phyloP scores from a whole-genome alignment of 2,113 vertebrate species.

The Thalassarche chlororhynchos region DNA sequence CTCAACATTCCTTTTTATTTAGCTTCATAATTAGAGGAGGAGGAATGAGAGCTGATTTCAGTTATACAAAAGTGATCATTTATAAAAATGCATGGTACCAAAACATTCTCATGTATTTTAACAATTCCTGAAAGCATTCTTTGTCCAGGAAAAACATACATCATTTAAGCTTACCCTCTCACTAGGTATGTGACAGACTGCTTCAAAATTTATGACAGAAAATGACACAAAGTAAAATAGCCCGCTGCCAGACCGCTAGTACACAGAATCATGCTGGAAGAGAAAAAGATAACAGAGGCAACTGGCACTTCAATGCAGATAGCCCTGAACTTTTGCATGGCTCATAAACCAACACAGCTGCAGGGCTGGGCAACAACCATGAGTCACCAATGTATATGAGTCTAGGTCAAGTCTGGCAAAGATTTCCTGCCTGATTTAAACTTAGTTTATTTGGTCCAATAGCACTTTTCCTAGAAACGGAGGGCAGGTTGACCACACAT shows the following conservation, averaged over 20 bases:
- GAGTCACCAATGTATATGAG: background rate
- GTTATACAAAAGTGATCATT: background rate
- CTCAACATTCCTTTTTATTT: background rate
- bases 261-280: background rate
- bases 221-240: background rate
- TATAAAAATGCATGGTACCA: background rate
- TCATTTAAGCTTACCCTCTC: background rate
- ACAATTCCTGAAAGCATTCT: background rate
- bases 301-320: background rate
- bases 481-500: constrained; percentile 30
- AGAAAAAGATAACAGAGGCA: background rate
- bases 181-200: background rate
- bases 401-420: background rate
- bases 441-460: background rate
- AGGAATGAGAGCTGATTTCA: background rate
- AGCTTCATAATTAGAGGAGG: background rate
- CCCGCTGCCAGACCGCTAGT: background rate
- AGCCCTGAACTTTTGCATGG: background rate
- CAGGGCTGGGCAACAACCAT: background rate
- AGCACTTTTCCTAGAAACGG: background rate
- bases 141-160: background rate
- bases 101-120: background rate
- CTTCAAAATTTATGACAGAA: background rate
- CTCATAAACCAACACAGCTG: background rate
- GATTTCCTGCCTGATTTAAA: constrained; percentile 19